Conservation (phyloP, 2,888 invertebrate species). For the Eupsilia transversa region DNA sequence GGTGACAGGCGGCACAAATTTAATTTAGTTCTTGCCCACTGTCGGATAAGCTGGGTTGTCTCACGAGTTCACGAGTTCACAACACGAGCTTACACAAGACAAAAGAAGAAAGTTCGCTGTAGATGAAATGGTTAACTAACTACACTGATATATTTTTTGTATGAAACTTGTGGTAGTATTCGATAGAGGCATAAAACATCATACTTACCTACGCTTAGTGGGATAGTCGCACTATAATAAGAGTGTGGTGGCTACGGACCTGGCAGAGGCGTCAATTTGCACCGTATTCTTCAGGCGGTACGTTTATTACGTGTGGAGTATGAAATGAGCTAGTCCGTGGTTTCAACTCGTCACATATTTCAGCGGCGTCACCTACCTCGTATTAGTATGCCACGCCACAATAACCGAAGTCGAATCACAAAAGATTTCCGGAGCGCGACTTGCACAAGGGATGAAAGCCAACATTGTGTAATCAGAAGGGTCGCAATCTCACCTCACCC, state of each 20-base stretch:
- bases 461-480: slow-evolving; percentile 91
- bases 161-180: not conserved
- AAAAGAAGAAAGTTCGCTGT: slow-evolving; percentile 24
- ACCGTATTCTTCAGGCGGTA: slow-evolving; percentile 54
- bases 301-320: slow-evolving; percentile 71
- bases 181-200: not conserved
- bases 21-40: slow-evolving; percentile 80
- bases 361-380: slow-evolving; percentile 82
- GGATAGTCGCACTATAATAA: slow-evolving; percentile 12
- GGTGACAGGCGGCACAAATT: slow-evolving; percentile 84
- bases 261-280: slow-evolving; percentile 55
- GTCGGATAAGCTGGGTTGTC: slow-evolving; percentile 66
- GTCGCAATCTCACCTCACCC: slow-evolving; percentile 89
- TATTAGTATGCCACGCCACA: slow-evolving; percentile 90
- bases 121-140: slow-evolving; percentile 11
- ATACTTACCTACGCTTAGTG: not conserved
- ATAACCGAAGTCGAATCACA: slow-evolving; percentile 90
- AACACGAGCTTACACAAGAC: slow-evolving; percentile 31
- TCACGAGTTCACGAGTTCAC: slow-evolving; percentile 51
- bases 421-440: slow-evolving; percentile 90
- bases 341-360: slow-evolving; percentile 82
- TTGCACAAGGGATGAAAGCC: slow-evolving; percentile 90
- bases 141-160: not conserved
- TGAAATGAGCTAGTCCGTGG: slow-evolving; percentile 72
- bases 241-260: not conserved